Evolutionary conservation across 2,797 vertebrate species (phyloP), one percentile per base, ranked within the genome.

Genomic region (Falco concolor): DNA sequence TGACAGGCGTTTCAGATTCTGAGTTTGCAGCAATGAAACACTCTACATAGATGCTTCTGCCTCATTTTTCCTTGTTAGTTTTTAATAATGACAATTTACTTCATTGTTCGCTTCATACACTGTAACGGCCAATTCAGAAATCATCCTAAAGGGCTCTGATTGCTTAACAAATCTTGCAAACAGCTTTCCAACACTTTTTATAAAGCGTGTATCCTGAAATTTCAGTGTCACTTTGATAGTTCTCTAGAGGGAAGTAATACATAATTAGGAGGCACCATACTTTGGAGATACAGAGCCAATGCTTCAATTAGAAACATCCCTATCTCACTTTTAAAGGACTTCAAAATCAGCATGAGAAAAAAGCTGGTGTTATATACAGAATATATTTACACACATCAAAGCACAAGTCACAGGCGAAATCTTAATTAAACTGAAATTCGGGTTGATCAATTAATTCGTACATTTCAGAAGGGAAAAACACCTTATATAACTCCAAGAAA

Each of bases 81-180:
- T 96, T 97, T 95, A 97, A 96, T 95, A 96, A 95, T 76, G 77
- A 92, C 72, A 95, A 95, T 96, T 97, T 91, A 91, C 82, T 65
- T 90, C 91, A 92, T 90, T 90, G 91, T 96, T 82, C 0, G 1
- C 59, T 87, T 72, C 85, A 45, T 68, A 63, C 59, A 90, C 86
- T 88, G 59, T 72, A 95, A 93, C 4, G 16, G 84, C 78, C 78
- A 82, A 94, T 92, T 97, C 81, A 84, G 87, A 95, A 94, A 73
- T 81, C 84, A 73, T 84, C 84, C 78, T 87, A 87, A 97, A 97
- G 90, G 88, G 49, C 45, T 90, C 59, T 92, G 94, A 95, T 92
- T 96, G 91, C 95, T 95, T 89, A 96, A 89, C 73, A 94, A 96
- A 96, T 86, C 95, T 91, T 79, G 67, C 67, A 95, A 95, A 96